phyloP scores from a whole-genome alignment of 2,888 invertebrate genomes.

The Sipha maydis region DNA sequence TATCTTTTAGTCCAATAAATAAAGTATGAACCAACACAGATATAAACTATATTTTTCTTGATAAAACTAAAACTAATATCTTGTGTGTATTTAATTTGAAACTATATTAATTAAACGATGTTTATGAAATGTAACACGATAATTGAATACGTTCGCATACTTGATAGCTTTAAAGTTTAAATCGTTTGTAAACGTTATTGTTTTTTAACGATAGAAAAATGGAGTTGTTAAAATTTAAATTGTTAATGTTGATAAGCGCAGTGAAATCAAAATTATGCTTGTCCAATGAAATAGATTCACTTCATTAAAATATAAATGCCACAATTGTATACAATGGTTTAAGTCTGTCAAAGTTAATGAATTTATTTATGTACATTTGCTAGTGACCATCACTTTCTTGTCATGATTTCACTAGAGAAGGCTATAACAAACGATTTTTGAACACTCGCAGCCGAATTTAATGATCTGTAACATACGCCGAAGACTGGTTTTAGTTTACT shows the following conservation, averaged over 20 bases:
- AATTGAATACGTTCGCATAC: too few relatives aligned
- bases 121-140: too few relatives aligned
- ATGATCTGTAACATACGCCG: constrained; percentile 23
- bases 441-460: constrained; percentile 14
- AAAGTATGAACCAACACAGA: too few relatives aligned
- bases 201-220: too few relatives aligned
- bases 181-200: too few relatives aligned
- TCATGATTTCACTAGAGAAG: constrained; percentile 33
- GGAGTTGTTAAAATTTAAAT: neutral
- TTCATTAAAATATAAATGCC: neutral
- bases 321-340: neutral
- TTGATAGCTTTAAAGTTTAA: too few relatives aligned
- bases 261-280: neutral
- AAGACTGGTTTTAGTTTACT: constrained; percentile 10
- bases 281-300: neutral
- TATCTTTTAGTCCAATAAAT: too few relatives aligned
- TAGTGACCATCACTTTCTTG: constrained; percentile 15
- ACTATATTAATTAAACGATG: too few relatives aligned
- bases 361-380: constrained; percentile 15
- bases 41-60: too few relatives aligned
- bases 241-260: neutral
- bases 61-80: too few relatives aligned
- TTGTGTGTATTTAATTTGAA: too few relatives aligned
- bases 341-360: neutral
- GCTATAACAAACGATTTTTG: neutral